Evolutionary conservation across 2,797 vertebrate genomes (phyloP).

Genomic region (Borostomias antarcticus): DNA sequence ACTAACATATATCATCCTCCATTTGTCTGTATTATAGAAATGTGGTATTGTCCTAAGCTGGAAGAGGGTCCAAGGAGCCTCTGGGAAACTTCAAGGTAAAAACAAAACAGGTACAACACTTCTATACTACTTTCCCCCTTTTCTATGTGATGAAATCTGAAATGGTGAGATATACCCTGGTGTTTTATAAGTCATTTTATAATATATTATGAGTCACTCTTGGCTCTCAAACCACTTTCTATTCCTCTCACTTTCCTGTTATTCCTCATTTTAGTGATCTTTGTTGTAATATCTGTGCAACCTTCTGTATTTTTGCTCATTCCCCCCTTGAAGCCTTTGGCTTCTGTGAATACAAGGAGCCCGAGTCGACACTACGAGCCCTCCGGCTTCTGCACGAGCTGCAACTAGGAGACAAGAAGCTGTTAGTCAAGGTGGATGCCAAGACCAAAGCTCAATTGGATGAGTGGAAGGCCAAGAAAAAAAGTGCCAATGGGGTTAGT

Average conservation of each 20-base stretch:
- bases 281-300: background rate
- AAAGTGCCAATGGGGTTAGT: constrained; percentile 91
- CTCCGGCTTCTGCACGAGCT: constrained; percentile 95
- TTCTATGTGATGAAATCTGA: background rate
- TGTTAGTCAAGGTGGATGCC: constrained; percentile 97
- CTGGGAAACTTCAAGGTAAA: constrained; percentile 98
- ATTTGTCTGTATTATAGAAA: constrained; percentile 74
- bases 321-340: constrained; percentile 84
- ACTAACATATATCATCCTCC: background rate
- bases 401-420: constrained; percentile 96
- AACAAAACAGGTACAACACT: constrained; percentile 32
- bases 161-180: background rate
- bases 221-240: background rate
- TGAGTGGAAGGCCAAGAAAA: constrained; percentile 98
- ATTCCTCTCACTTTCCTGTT: constrained; percentile 9
- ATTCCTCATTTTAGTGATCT: background rate
- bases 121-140: constrained; percentile 25
- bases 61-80: constrained; percentile 98
- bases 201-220: no score
- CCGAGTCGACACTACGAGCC: constrained; percentile 93
- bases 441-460: constrained; percentile 98
- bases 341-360: constrained; percentile 99
- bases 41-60: constrained; percentile 98
- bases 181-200: background rate
- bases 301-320: background rate